Evolutionary conservation across 1,140 invertebrate species (phyloP), one percentile per base, ranked within the genome.

Genomic region (Habropoda laboriosa): DNA sequence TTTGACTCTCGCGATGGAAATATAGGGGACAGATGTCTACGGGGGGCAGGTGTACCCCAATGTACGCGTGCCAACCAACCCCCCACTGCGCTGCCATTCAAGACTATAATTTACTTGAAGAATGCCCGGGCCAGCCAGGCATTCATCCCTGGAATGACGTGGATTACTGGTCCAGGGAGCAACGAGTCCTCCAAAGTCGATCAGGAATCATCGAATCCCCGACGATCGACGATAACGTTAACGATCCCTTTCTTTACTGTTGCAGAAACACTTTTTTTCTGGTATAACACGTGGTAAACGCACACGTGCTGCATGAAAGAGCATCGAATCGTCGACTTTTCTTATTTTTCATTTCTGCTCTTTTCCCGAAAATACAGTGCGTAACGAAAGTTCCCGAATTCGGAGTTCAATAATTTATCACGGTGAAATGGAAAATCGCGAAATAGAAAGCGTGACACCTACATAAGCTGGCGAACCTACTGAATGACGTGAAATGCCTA

Each of bases 21-120:
- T 79, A 80, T 67, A 81, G 70, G 86, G 91, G 92, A 92, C 92
- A 93, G 92, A 93, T 93, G 92, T 93, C 87, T 91, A 89, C 86
- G 74, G 87, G 89, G 88, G 92, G 92, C 92, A 92, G 92, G 92
- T 92, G 92, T 91, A 92, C 86, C 82, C 81, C 84, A 83, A 73
- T 83, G 89, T 89, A 87, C 91, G 92, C 92, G 92, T 92, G 92
- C 92, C 92, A 92, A 90, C 91, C 91, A 93, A 93, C 91, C 92
- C 91, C 92, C 92, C 86, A 89, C 87, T 89, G 91, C 67, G 91
- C 78, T 73, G 86, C 90, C 92, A 93, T 93, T 93, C 92, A 92
- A 93, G 92, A 93, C 92, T 93, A 93, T 93, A 93, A 93, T 93
- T 93, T 93, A 93, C 92, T 93, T 91, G 91, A 93, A 93, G 92